Conservation (phyloP, 2,113 vertebrate species). For the Sciurus niger region DNA sequence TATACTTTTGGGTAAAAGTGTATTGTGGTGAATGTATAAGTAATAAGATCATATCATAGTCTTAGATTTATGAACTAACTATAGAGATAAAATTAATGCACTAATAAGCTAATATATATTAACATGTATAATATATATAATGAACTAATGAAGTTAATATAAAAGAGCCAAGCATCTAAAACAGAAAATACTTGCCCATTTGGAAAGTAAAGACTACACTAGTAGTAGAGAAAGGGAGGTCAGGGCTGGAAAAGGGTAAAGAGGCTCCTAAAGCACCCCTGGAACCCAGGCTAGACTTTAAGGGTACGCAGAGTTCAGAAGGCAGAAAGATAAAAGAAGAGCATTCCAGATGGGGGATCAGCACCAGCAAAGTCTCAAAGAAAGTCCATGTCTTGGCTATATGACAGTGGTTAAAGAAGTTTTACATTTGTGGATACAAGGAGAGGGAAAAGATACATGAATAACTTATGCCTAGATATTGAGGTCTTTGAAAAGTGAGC, state of each 20-base stretch:
- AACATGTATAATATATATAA: background rate
- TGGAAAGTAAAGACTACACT: background rate
- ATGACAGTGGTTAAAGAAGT: background rate
- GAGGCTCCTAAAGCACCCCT: background rate
- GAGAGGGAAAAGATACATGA: background rate
- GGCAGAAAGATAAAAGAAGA: background rate
- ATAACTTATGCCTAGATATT: background rate
- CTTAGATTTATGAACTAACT: constrained; percentile 25
- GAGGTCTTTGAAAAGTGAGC: background rate
- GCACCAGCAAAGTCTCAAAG: background rate
- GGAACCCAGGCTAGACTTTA: background rate
- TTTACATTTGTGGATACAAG: background rate
- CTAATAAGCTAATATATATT: background rate
- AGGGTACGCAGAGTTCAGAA: background rate
- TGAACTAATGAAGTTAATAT: background rate
- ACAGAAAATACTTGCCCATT: background rate
- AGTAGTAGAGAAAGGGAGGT: background rate
- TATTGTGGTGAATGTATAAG: background rate
- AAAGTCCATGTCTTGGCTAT: background rate
- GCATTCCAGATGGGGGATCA: no score
- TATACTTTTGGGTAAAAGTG: background rate
- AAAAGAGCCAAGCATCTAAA: background rate
- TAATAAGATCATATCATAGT: background rate
- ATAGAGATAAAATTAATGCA: background rate
- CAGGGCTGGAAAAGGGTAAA: background rate